These are phyloP conservation scores for Eristalis arbustorum DNA, from an alignment of 2,888 invertebrate genomes.

Conservation along the genomic window DNA sequence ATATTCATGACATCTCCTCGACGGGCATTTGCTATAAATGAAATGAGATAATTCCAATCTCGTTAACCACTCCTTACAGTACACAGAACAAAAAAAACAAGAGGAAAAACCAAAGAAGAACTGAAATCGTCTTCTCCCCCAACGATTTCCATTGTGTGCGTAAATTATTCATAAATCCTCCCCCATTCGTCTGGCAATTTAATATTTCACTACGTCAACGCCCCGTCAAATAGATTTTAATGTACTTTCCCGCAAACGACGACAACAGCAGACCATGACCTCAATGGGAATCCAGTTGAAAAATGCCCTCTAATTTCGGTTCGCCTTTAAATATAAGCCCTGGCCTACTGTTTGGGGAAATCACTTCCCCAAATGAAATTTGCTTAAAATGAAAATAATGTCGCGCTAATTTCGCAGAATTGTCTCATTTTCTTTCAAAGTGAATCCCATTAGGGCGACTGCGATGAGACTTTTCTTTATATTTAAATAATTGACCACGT, in stretches of 20 bases:
- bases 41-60: not conserved
- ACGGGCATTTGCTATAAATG: not conserved
- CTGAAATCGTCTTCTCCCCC: not conserved
- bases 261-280: conserved; percentile 13
- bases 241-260: conserved; percentile 17
- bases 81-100: not conserved
- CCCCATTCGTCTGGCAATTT: conserved; percentile 5
- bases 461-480: not conserved
- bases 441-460: not conserved
- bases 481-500: not conserved
- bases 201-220: conserved; percentile 12
- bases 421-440: conserved; percentile 26
- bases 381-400: conserved; percentile 43
- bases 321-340: not conserved
- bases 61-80: not conserved
- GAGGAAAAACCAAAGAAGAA: not conserved
- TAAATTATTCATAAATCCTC: conserved; percentile 28
- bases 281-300: conserved; percentile 20
- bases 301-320: conserved; percentile 18
- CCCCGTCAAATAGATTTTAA: conserved; percentile 20
- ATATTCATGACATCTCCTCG: not conserved
- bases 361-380: conserved; percentile 42
- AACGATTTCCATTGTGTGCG: not conserved
- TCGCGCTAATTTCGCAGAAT: conserved; percentile 32
- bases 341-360: not conserved